phyloP scores from a whole-genome alignment of 1,140 invertebrate genomes.

The Kradibia gibbosae region DNA sequence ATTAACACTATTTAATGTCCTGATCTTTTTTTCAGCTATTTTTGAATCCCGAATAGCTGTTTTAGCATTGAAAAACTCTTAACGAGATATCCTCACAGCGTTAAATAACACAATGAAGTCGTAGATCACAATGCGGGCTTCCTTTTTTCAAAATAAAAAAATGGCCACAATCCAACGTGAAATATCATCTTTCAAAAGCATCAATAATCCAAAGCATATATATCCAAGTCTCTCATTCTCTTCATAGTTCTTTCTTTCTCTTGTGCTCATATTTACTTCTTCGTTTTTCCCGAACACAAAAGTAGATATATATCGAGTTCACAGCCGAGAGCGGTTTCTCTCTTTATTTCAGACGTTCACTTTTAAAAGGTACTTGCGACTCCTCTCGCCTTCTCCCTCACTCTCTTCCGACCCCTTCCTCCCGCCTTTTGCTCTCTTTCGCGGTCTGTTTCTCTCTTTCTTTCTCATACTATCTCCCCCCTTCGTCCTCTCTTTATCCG shows the following conservation, averaged over 20 bases:
- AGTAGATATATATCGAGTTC: conserved; percentile 18
- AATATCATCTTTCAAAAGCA: conserved; percentile 48
- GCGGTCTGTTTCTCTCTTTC: neutral
- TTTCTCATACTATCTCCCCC: neutral
- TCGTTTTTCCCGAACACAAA: conserved; percentile 41
- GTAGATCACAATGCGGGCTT: conserved; percentile 12
- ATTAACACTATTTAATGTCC: neutral
- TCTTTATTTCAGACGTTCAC: conserved; percentile 31
- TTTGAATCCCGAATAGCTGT: neutral
- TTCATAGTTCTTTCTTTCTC: conserved; percentile 35
- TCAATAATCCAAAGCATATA: conserved; percentile 35
- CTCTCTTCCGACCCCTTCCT: no score
- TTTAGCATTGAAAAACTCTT: conserved; percentile 29
- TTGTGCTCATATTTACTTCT: conserved; percentile 25
- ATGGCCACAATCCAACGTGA: conserved; percentile 19
- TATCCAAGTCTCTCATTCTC: conserved; percentile 38
- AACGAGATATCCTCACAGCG: conserved; percentile 33
- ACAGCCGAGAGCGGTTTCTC: conserved; percentile 13
- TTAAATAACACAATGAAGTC: conserved; percentile 28
- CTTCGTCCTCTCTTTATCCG: neutral
- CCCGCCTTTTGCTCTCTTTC: neutral
- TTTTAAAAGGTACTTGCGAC: conserved; percentile 18
- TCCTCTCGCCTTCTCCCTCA: neutral
- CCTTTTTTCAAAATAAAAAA: conserved; percentile 19
- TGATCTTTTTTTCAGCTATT: conserved; percentile 4